Evolutionary conservation across 2,113 vertebrate genomes (phyloP), one percentile per base, ranked within the genome.

Genomic region (Gavialis gangeticus): DNA sequence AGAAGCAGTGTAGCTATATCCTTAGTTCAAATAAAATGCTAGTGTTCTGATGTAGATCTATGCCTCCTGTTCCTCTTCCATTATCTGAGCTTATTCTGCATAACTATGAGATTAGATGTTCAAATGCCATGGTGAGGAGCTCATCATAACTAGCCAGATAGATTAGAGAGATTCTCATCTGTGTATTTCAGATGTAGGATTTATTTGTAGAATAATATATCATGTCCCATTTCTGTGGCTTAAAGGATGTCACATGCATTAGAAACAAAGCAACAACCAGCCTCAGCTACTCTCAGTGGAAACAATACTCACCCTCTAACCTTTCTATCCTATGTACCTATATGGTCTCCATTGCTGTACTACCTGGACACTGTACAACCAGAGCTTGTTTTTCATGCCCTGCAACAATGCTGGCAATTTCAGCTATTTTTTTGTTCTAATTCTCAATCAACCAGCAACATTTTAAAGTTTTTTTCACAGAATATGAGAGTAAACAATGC

Each of bases 61-160:
- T 55, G 73, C 27, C 67, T 7, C 28, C 56, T 91, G 25, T 69
- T 86, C 22, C 62, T 58, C 3, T 0, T 60, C 87, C 87, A 90
- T 85, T 46, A 1, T 67, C 0, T 22, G 57, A 34, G 87, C 91
- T 92, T 92, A 13, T 71, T 84, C 92, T 82, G 87, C 93, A 92
- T 91, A 91, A 17, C 83, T 92, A 89, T 87, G 73, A 88, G 87
- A 91, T 93, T 82, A 92, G 91, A 89, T 88, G 92, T 79, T 75
- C 4, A 21, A 89, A 91, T 95, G 85, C 85, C 91, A 88, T 79
- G 78, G 64, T 88, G 78, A 89, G 34, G 71, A 95, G 87, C 24
- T 10, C 1, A 2, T 25, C 85, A 75, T 2, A 0, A 79, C 82
- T 56, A 69, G 78, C 79, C 90, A 24, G 57, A 71, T 18, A 0